Conservation (phyloP, 1,140 invertebrate species). For the Drosophila busckii region DNA sequence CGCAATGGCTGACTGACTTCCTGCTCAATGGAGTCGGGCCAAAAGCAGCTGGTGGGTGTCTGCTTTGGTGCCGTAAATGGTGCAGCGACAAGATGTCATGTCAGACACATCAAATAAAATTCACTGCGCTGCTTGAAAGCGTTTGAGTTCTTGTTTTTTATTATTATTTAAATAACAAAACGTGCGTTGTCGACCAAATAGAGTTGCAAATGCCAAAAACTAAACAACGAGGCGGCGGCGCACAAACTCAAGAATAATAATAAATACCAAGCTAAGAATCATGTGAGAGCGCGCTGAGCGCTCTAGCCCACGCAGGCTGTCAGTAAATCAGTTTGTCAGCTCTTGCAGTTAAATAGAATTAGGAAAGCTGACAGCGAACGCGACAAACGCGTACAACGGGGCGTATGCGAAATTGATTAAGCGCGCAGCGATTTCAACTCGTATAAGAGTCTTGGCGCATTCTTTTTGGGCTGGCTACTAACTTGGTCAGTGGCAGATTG, state of each 20-base stretch:
- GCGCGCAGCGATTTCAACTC: conserved; percentile 29
- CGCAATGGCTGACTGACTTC: conserved; percentile 29
- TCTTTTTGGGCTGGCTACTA: too few relatives aligned
- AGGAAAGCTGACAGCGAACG: conserved; percentile 61
- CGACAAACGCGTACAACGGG: conserved; percentile 42
- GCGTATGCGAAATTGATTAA: conserved; percentile 58
- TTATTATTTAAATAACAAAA: conserved; percentile 47
- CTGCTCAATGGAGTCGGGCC: conserved; percentile 49
- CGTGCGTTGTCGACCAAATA: conserved; percentile 53
- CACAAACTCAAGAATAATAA: conserved; percentile 61
- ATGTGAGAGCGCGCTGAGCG: conserved; percentile 3
- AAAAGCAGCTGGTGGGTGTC: conserved; percentile 53
- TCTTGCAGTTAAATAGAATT: conserved; percentile 37
- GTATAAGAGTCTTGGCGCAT: conserved; percentile 32
- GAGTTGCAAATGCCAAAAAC: conserved; percentile 48
- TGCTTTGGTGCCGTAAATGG: conserved; percentile 54
- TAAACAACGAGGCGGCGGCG: conserved; percentile 55
- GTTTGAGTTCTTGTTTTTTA: conserved; percentile 2
- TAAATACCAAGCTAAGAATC: conserved; percentile 1
- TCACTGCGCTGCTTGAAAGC: background rate
- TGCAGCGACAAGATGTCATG: conserved; percentile 39
- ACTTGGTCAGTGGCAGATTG: conserved; percentile 28
- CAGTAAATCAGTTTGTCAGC: conserved; percentile 15
- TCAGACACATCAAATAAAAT: conserved; percentile 35
- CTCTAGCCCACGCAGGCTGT: conserved; percentile 59